phyloP scores from a whole-genome alignment of 2,888 invertebrate species.

The Sarcophaga subvicina region DNA sequence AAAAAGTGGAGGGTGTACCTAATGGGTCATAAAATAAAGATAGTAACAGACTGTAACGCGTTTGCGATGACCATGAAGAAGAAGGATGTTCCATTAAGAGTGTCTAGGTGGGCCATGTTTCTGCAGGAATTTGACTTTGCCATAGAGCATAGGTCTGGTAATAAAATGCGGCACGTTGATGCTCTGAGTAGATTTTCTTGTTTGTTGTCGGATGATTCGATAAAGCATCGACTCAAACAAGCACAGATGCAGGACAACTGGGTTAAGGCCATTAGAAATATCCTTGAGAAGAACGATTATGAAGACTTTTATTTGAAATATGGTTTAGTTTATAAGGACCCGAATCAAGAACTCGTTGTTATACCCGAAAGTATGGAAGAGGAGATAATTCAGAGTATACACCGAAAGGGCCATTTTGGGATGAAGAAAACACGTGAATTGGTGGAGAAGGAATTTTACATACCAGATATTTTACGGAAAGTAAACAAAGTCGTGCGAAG shows the following conservation, averaged over 20 bases:
- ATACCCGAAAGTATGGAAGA: conserved; percentile 11
- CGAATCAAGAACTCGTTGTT: background rate
- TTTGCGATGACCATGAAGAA: conserved; percentile 74
- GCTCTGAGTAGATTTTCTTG: background rate
- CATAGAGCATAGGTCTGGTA: background rate
- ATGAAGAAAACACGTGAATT: conserved; percentile 9
- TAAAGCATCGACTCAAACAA: no score
- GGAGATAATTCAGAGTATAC: conserved; percentile 76
- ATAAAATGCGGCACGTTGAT: conserved; percentile 1
- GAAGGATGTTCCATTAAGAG: conserved; percentile 21
- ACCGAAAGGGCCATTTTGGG: conserved; percentile 78
- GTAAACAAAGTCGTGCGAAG: conserved; percentile 19
- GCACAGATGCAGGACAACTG: background rate
- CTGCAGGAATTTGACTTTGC: background rate
- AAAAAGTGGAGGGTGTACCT: no score
- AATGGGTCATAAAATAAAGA: conserved; percentile 25
- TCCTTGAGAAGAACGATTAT: background rate
- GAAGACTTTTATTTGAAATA: conserved; percentile 4
- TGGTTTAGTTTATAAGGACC: background rate
- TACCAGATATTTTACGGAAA: conserved; percentile 36
- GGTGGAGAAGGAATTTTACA: conserved; percentile 48
- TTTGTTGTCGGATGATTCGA: no score
- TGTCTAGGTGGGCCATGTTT: background rate
- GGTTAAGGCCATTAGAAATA: background rate
- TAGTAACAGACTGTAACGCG: conserved; percentile 33